phyloP scores from a whole-genome alignment of 2,113 vertebrate species.

The Tauraco erythrolophus region DNA sequence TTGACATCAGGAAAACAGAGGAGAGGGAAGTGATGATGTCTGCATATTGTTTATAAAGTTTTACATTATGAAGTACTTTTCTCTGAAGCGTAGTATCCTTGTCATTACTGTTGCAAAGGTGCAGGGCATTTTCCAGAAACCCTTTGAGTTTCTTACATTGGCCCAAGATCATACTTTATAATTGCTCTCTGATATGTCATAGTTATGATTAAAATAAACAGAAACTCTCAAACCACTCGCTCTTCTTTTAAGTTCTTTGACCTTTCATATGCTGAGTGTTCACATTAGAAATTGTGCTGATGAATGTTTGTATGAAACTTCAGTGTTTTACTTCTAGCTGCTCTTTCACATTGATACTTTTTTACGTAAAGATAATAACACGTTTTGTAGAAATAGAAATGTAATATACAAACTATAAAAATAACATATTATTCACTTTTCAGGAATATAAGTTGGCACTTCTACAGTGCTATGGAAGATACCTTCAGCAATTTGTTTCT shows the following conservation, averaged over 20 bases:
- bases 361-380: not conserved
- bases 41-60: not conserved
- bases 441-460: slow-evolving; percentile 90
- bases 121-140: not conserved
- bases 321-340: not conserved
- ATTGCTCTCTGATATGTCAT: not conserved
- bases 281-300: not conserved
- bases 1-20: not conserved
- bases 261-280: not conserved
- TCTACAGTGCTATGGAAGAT: slow-evolving; percentile 87
- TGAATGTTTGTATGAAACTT: not conserved
- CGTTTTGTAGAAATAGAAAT: not conserved
- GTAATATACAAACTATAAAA: not conserved
- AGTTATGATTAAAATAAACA: not conserved
- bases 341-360: not conserved
- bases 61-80: not conserved
- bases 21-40: not conserved
- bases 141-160: not conserved
- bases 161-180: not conserved
- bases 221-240: not conserved
- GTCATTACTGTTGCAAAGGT: not conserved
- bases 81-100: not conserved
- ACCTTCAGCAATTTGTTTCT: slow-evolving; percentile 79
- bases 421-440: not conserved
- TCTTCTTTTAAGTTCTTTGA: not conserved